Percentiles rank a stretch among this genome's conserved stretches.
phyloP scores from a whole-genome alignment of 2,797 vertebrate genomes.

The Lophius americanus region DNA sequence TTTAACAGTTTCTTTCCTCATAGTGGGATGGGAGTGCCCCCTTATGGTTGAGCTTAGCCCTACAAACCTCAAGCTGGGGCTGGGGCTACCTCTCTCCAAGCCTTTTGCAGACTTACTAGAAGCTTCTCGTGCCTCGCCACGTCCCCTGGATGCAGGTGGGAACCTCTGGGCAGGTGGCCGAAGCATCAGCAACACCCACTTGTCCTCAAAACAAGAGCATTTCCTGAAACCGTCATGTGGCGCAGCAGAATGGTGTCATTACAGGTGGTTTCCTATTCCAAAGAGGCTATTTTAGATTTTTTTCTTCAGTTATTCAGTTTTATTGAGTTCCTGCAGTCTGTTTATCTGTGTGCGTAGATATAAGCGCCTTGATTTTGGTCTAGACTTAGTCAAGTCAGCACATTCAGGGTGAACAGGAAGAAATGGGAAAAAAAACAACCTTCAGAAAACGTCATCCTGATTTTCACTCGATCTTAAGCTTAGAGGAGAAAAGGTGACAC shows the following conservation, averaged over 20 bases:
- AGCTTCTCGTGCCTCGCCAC: background rate
- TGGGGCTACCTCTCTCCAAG: conserved; percentile 28
- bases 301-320: background rate
- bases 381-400: conserved; percentile 29
- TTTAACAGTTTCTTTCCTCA: conserved; percentile 69
- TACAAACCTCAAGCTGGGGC: conserved; percentile 62
- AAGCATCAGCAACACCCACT: background rate
- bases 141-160: conserved; percentile 11
- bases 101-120: conserved; percentile 23
- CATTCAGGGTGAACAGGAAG: conserved; percentile 22
- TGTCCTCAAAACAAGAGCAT: background rate
- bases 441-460: background rate
- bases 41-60: conserved; percentile 81
- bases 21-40: conserved; percentile 82
- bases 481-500: conserved; percentile 43
- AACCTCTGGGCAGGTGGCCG: conserved; percentile 1
- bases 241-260: background rate
- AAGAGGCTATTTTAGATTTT: background rate
- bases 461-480: conserved; percentile 43
- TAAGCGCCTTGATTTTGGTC: background rate
- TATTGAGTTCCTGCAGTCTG: background rate
- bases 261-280: conserved; percentile 19
- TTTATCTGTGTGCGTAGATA: conserved; percentile 6
- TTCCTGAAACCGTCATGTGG: background rate
- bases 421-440: conserved; percentile 15